phyloP scores from a whole-genome alignment of 64 coral and sea anemone genomes.

The Pocillopora verrucosa region DNA sequence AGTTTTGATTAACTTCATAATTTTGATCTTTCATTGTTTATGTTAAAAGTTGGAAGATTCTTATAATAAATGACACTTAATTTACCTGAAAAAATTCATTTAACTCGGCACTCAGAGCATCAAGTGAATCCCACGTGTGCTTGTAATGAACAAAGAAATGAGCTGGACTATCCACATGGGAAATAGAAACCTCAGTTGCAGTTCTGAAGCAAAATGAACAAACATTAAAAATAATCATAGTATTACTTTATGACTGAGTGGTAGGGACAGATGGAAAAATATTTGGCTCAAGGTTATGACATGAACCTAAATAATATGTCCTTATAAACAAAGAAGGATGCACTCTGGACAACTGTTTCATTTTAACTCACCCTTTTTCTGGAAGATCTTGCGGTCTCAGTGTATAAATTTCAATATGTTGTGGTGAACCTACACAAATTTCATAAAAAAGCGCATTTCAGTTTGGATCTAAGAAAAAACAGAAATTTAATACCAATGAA shows the following conservation, averaged over 20 bases:
- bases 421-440: neutral
- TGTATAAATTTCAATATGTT: conserved; percentile 21
- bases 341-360: neutral
- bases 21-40: too few species aligned
- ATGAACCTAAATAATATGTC: too few species aligned
- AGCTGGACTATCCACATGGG: conserved; percentile 59
- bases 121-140: conserved; percentile 16
- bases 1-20: too few species aligned
- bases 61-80: neutral
- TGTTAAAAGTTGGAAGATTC: too few species aligned
- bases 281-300: too few species aligned
- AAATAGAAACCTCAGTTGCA: conserved; percentile 43
- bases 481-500: too few species aligned
- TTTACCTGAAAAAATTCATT: conserved; percentile 75
- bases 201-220: conserved; percentile 13
- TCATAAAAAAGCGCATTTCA: neutral
- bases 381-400: conserved; percentile 18
- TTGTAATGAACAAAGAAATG: conserved; percentile 80
- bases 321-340: too few species aligned
- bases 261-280: too few species aligned
- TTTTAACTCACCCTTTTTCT: neutral
- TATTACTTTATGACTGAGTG: too few species aligned
- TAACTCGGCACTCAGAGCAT: conserved; percentile 44
- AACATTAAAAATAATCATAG: too few species aligned
- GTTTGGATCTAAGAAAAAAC: neutral